Conservation (phyloP, 2,113 vertebrate species). For the Pelmatolapia mariae region DNA sequence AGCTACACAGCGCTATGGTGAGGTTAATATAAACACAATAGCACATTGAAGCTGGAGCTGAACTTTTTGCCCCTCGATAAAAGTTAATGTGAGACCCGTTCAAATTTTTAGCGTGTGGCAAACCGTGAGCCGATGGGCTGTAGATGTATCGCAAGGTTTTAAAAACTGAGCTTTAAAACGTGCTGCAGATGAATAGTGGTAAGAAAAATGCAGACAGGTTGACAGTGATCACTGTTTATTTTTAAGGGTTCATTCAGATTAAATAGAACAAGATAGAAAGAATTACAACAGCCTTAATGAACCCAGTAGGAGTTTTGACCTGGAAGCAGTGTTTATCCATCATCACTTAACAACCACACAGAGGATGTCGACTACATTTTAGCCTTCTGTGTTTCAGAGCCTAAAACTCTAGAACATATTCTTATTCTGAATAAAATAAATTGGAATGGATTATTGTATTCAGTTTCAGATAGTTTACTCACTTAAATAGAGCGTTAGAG, state of each 20-base stretch:
- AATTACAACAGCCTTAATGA: neutral
- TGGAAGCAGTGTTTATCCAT: neutral
- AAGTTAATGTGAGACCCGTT: neutral
- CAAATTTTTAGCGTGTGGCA: neutral
- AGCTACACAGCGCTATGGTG: neutral
- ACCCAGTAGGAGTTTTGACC: neutral
- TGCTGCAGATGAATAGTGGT: neutral
- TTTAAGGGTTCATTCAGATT: neutral
- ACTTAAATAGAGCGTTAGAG: neutral
- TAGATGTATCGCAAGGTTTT: neutral
- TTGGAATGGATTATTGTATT: neutral
- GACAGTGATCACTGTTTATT: neutral
- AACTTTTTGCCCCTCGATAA: neutral
- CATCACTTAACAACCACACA: neutral
- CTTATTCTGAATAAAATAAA: neutral
- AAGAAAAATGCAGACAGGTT: neutral
- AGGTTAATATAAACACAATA: neutral
- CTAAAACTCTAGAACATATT: neutral
- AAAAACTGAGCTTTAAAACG: neutral
- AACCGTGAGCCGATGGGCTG: accelerated
- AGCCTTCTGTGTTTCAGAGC: neutral
- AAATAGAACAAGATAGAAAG: neutral
- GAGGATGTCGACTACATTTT: neutral
- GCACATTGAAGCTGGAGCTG: neutral
- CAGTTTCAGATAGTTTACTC: neutral